Base-by-base conservation (phyloP, 1,140 invertebrate species). In the Zaprionus gabonicus region DNA sequence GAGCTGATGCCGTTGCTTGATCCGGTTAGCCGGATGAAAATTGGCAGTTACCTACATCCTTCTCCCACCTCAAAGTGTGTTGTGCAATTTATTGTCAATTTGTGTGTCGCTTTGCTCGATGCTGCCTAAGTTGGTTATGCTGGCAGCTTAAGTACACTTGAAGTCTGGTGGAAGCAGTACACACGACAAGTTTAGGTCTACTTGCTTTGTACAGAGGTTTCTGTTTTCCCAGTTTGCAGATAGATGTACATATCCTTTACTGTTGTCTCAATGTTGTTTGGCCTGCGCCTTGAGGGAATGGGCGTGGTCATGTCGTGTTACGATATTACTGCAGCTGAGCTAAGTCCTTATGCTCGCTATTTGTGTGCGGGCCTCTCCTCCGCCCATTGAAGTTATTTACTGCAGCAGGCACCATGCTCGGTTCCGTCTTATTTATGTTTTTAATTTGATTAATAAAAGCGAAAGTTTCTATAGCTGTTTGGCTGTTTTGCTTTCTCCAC, bases 51-150 rank as follows among this genome's bases (percentile, higher is more conserved):
- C 12, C 17, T 46, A 20, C 27, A 34, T 20, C 12, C 34, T 25
- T 25, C 38, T 25, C 38, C 41, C 68, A 28, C 57, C 23, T 57
- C 70, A 63, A 38, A n/a, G 36, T 51, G 36, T 51, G 46, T 53
- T 73, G 55, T 78, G 65, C 80, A 81, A 68, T 87, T 88, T 87
- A 87, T 84, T 78, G 81, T 69, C 75, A 71, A 81, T 84, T 87
- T 46, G n/a, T 38, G 36, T 46, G 41, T 46, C 9, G n/a, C n/a
- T n/a, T 55, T 78, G 56, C 67, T 51, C 65, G 57, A 38, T 73
- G 53, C 63, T 46, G 41, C 53, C 55, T 49, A 44, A 69, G 57
- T 78, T 57, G 60, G 62, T 78, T 46, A 46, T 46, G 41, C 41
- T 46, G 41, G n/a, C 31, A 34, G 31, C 31, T 10, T 10, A 34